A percentile compares a stretch with the other conserved stretches of the same genome.
phyloP scores from a whole-genome alignment of 2,888 invertebrate genomes.

The Folsomia manolachei region DNA sequence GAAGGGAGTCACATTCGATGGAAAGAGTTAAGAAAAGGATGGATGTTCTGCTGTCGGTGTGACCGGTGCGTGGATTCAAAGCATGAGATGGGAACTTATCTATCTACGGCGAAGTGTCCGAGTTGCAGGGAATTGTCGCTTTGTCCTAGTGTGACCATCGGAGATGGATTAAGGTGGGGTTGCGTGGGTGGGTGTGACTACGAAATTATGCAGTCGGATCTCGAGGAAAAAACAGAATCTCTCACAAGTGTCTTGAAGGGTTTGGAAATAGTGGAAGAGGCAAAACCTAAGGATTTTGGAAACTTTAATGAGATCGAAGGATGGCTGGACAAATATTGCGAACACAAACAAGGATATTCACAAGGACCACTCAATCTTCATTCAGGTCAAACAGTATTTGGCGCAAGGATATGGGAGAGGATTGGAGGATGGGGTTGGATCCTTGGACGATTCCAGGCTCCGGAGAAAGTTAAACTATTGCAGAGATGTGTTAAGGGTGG shows the following conservation, averaged over 20 bases:
- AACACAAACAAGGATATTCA: slow-evolving; percentile 30
- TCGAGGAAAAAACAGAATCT: background rate
- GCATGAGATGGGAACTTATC: slow-evolving; percentile 30
- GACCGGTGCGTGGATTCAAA: slow-evolving; percentile 37
- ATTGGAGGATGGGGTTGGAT: background rate
- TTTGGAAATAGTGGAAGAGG: slow-evolving; percentile 3
- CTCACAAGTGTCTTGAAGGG: background rate
- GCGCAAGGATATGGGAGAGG: slow-evolving; percentile 40
- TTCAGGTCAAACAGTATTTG: slow-evolving; percentile 41
- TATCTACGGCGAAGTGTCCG: slow-evolving; percentile 29
- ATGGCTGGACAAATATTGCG: slow-evolving; percentile 31
- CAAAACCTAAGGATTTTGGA: slow-evolving; percentile 15
- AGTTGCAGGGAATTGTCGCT: slow-evolving; percentile 14
- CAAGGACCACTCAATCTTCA: slow-evolving; percentile 38
- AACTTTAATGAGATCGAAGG: slow-evolving; percentile 29
- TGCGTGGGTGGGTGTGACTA: background rate
- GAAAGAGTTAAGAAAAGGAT: slow-evolving; percentile 28
- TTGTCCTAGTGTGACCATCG: background rate
- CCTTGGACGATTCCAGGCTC: slow-evolving; percentile 20
- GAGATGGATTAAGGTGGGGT: slow-evolving; percentile 2
- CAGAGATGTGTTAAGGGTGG: slow-evolving; percentile 24
- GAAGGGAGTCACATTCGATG: slow-evolving; percentile 34
- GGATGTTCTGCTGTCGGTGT: slow-evolving; percentile 43
- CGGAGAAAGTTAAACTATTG: slow-evolving; percentile 34
- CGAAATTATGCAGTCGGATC: background rate